Evolutionary conservation across 2,888 invertebrate genomes (phyloP).

Genomic region (Eupeodes luniger): DNA sequence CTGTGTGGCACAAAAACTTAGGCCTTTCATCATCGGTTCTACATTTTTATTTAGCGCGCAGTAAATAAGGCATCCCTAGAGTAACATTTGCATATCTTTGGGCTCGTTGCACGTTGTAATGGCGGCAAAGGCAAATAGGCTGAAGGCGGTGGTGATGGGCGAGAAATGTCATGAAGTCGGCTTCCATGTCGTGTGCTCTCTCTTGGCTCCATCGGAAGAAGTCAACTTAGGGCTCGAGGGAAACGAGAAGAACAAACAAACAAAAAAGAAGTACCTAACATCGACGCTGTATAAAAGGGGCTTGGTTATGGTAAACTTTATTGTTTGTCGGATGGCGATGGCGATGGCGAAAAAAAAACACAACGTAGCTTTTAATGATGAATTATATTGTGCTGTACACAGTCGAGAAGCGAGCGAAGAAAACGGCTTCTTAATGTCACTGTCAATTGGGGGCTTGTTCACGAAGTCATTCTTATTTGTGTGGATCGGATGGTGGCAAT

Average conservation of each 20-base stretch:
- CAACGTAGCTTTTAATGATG: conserved; percentile 39
- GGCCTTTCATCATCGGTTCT: conserved; percentile 8
- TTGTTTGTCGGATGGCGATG: conserved; percentile 48
- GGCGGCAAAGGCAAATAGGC: neutral
- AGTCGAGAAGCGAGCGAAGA: conserved; percentile 12
- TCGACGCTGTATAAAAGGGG: conserved; percentile 10
- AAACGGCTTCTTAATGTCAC: conserved; percentile 38
- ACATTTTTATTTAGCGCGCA: neutral
- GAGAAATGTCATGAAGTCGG: conserved; percentile 37
- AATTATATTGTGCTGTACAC: conserved; percentile 15
- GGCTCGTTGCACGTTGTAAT: conserved; percentile 10
- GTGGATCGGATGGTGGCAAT: conserved; percentile 13
- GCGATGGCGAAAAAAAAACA: conserved; percentile 7
- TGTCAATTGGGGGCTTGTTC: conserved; percentile 53
- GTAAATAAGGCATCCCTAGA: conserved; percentile 24
- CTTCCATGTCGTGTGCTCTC: conserved; percentile 36
- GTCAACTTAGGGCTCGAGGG: conserved; percentile 12
- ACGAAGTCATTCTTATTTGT: conserved; percentile 25
- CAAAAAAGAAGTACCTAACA: neutral
- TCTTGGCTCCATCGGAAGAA: conserved; percentile 48
- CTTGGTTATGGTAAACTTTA: conserved; percentile 59
- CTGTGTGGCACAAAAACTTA: conserved; percentile 22
- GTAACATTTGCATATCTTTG: conserved; percentile 16
- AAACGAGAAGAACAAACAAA: neutral
- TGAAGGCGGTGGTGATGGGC: conserved; percentile 2